phyloP scores from a whole-genome alignment of 2,113 vertebrate genomes.

The Bothrops jararaca region DNA sequence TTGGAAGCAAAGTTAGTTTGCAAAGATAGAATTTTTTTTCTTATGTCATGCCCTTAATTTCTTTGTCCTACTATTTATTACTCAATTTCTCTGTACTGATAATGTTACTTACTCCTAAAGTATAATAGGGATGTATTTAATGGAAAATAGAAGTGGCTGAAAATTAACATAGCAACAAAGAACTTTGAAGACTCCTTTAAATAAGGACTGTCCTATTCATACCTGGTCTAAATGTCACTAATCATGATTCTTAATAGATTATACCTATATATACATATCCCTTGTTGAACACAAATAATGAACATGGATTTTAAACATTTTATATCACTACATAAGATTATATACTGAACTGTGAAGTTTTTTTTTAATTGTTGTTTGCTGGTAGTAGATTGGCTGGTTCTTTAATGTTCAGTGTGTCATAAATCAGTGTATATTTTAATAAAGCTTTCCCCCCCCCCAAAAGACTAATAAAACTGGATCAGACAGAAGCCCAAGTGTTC shows the following conservation, averaged over 20 bases:
- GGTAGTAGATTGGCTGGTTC: not conserved
- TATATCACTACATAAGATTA: not conserved
- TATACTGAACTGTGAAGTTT: not conserved
- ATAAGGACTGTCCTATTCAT: not conserved
- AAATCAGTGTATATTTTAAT: not conserved
- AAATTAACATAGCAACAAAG: not conserved
- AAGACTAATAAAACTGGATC: slow-evolving; percentile 4
- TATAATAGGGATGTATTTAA: not conserved
- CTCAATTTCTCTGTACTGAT: not conserved
- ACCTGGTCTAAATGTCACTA: not conserved
- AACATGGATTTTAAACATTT: not conserved
- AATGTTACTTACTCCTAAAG: not conserved
- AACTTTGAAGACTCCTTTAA: not conserved
- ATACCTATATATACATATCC: not conserved
- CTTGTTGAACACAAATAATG: not conserved
- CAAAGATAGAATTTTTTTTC: not conserved
- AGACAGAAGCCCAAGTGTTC: slow-evolving; percentile 47
- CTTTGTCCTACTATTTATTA: not conserved
- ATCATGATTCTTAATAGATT: not conserved
- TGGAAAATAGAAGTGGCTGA: not conserved
- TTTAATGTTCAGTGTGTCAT: not conserved
- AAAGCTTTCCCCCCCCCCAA: not conserved
- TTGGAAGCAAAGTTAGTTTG: not conserved
- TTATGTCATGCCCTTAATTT: not conserved
- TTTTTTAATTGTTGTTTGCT: not conserved